Base-by-base conservation (phyloP, 2,888 invertebrate genomes). In the Hipparchia semele region DNA sequence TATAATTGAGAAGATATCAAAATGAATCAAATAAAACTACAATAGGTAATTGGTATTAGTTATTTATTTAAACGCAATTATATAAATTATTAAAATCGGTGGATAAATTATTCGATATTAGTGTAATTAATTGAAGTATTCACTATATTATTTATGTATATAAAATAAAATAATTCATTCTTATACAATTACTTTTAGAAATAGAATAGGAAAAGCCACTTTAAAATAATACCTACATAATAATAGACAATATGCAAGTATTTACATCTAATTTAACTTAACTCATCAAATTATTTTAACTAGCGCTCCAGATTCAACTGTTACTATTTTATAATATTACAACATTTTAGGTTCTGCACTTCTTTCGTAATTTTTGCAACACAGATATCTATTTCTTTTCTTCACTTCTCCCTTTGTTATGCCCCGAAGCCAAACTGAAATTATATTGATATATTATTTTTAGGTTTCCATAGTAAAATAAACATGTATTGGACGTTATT, bases 361-460 rank as follows among this genome's bases (percentile, higher is more conserved):
- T 13, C 13, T 23, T 58, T 23, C 23, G n/a, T 53, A n/a, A 1
- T 7, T 58, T 9, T 58, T n/a, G 12, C n/a, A 12, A 58, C 23
- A 23, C 23, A 23, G 23, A 23, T 23, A 23, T 23, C 23, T 23
- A 58, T 33, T 13, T 13, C 58, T 10, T 10, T 59, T 60, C 1
- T 60, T 2, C 54, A 9, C 9, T 58, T 58, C 53, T 10, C 53
- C 33, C 58, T 23, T 6, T 60, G 6, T 49, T 53, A 51, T 12
- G 12, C 7, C 6, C 33, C 65, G 33, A 65, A 65, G 33, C 65
- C 65, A 53, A 65, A 65, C 65, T 65, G 65, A 65, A 65, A 65
- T 33, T 6, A 53, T 12, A 12, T 23, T 6, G 13, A 51, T 39
- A 4, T 46, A 61, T 12, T 61, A 23, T 49, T 49, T 7, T 8